Base-by-base conservation (phyloP, 2,888 invertebrate genomes). In the Pogonocherus hispidulus region DNA sequence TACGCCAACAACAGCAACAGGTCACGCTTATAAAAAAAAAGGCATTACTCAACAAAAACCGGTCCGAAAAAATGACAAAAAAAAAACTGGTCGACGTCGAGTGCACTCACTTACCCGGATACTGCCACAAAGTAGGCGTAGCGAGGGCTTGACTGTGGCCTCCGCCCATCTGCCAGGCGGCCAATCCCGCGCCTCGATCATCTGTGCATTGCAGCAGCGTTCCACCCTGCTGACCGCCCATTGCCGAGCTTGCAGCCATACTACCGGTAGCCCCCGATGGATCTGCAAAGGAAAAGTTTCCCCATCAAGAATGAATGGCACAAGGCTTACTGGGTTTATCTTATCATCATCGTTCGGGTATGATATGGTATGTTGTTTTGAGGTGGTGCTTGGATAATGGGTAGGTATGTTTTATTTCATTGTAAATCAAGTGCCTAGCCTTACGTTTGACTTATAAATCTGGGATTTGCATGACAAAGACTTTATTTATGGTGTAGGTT, bases 111-210 rank as follows among this genome's bases (percentile, higher is more conserved):
- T 90, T 89, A 90, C 90, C 88, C 67, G 93, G 93, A 88, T 94
- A 94, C 87, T 93, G 93, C 93, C 94, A 94, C 83, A 93, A 89
- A 65, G 93, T 90, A 62, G 91, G 90, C 82, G 92, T 88, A 82
- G 91, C 88, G 78, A 91, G 87, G 80, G 87, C 84, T 81, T 87
- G 86, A 79, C 85, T 83, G 76, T 89, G 89, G 84, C 88, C 83
- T 81, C 86, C 86, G 82, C 88, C 86, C 80, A 87, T 83, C 84
- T 87, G 86, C 80, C 86, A 86, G 76, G 87, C 85, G 79, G 87
- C 84, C 80, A 87, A 85, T 71, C 87, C 85, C 82, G 88, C 88
- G 86, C 89, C 84, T 86, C 91, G 85, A 82, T 91, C 89, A 73
- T 90, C 89, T 82, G 90, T 88, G 86, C 91, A 91, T 77, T 91